Conservation (phyloP, 2,113 vertebrate genomes). For the Symphodus melops region DNA sequence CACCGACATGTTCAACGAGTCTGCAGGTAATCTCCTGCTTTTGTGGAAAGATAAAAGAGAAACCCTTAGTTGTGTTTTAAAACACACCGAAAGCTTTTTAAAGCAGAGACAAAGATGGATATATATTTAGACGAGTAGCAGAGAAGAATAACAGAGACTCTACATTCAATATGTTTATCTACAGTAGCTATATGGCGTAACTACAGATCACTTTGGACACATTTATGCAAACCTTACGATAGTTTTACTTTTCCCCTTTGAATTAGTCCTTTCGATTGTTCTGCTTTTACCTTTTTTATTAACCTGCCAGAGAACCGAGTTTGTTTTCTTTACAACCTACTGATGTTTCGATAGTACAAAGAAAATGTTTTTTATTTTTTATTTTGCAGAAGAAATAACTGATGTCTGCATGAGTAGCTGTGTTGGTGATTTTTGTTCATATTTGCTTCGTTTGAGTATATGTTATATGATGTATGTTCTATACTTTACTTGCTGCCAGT, state of each 20-base stretch:
- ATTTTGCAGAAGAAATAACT: not conserved
- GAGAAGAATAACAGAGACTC: slow-evolving; percentile 43
- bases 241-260: not conserved
- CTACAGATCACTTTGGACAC: not conserved
- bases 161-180: slow-evolving; percentile 26
- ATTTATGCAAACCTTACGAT: slow-evolving; percentile 15
- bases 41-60: slow-evolving; percentile 9
- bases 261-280: slow-evolving; percentile 18
- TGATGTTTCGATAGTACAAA: not conserved
- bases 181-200: not conserved
- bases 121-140: slow-evolving; percentile 49
- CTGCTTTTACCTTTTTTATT: slow-evolving; percentile 8
- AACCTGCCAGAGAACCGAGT: slow-evolving; percentile 9
- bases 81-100: slow-evolving; percentile 31
- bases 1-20: not conserved
- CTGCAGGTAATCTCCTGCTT: slow-evolving; percentile 4
- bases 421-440: slow-evolving; percentile 36
- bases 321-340: slow-evolving; percentile 12
- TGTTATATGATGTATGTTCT: slow-evolving; percentile 26
- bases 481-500: slow-evolving; percentile 22
- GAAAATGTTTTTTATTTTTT: not conserved
- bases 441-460: slow-evolving; percentile 9
- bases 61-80: slow-evolving; percentile 1
- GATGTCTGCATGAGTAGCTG: slow-evolving; percentile 55
- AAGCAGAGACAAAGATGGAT: slow-evolving; percentile 35